Evolutionary conservation across 2,888 invertebrate genomes (phyloP), one percentile per base, ranked within the genome.

Genomic region (Stegana nigrithorax): DNA sequence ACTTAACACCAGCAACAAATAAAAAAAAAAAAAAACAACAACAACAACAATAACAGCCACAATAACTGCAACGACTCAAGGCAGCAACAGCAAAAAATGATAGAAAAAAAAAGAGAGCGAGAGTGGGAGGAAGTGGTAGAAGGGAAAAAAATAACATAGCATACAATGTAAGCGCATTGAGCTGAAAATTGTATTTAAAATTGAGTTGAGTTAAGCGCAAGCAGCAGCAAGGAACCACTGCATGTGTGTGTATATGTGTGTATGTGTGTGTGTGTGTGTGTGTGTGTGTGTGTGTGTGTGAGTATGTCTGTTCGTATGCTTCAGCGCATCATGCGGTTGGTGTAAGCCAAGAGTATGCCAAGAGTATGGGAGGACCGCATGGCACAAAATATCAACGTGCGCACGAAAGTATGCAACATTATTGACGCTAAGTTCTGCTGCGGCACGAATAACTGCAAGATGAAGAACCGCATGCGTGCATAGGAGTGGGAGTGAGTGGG

Each of bases 181-280:
- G 62, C 68, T 71, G 68, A 65, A 75, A 77, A 75, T 78, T 76
- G 71, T 72, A 73, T 75, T 77, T 77, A 77, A 77, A 69, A 67
- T 73, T 68, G 64, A 67, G 63, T 73, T 71, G 64, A 44, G 51
- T 55, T 26, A 39, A 23, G 53, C 25, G 42, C 21, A 23, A 14
- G 45, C 17, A 42, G 26, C 3, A 19, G 6, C 23, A 36, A n/a
- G n/a, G 7, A n/a, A 19, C 10, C 10, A 25, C n/a, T 10, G 5
- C 27, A 47, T 19, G 12, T 29, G 10, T 29, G 4, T 14, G 5
- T 44, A 12, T 27, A 14, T n/a, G n/a, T n/a, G n/a, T n/a, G n/a
- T n/a, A n/a, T n/a, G n/a, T n/a, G n/a, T n/a, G n/a, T n/a, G n/a
- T n/a, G n/a, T n/a, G n/a, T n/a, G n/a, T n/a, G n/a, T n/a, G n/a